A percentile compares a stretch with the other conserved stretches of the same genome.
These are phyloP conservation scores for Pocillopora grandis DNA, from an alignment of 92 coral and sea anemone species.

Conservation along the genomic window DNA sequence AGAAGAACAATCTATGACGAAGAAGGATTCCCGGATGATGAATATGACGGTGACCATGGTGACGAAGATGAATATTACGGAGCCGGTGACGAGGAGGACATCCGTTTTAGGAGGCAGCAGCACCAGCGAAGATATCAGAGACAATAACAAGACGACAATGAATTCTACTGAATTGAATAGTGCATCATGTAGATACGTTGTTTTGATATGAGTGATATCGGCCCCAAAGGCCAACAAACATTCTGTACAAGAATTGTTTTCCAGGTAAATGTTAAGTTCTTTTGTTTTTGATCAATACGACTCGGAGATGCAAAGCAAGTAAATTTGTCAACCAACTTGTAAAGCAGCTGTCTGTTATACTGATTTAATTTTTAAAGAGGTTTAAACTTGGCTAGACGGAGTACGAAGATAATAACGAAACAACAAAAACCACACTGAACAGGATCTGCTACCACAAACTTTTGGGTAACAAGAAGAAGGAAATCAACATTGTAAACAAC, in stretches of 20 bases:
- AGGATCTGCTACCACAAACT: too few species aligned
- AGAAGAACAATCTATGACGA: slow-evolving; percentile 25
- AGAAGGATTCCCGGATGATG: slow-evolving; percentile 30
- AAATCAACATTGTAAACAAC: not conserved
- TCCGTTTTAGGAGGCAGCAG: slow-evolving; percentile 12
- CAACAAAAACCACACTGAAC: too few species aligned
- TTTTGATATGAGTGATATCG: not conserved
- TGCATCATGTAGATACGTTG: not conserved
- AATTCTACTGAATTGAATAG: not conserved
- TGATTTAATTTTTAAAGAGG: too few species aligned
- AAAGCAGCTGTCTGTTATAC: too few species aligned
- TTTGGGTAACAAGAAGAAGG: too few species aligned
- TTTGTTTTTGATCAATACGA: not conserved
- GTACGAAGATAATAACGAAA: too few species aligned
- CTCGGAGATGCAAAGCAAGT: too few species aligned
- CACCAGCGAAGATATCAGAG: slow-evolving; percentile 31
- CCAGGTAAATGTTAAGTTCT: not conserved
- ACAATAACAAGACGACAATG: not conserved
- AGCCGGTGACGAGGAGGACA: slow-evolving; percentile 34
- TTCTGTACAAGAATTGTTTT: not conserved
- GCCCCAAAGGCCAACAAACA: too few species aligned
- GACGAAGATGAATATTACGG: slow-evolving; percentile 8
- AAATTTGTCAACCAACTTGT: too few species aligned
- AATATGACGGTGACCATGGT: not conserved
- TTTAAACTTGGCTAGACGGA: too few species aligned